These are phyloP conservation scores for Climacteris rufus DNA, from an alignment of 2,113 vertebrate genomes.

Conservation along the genomic window DNA sequence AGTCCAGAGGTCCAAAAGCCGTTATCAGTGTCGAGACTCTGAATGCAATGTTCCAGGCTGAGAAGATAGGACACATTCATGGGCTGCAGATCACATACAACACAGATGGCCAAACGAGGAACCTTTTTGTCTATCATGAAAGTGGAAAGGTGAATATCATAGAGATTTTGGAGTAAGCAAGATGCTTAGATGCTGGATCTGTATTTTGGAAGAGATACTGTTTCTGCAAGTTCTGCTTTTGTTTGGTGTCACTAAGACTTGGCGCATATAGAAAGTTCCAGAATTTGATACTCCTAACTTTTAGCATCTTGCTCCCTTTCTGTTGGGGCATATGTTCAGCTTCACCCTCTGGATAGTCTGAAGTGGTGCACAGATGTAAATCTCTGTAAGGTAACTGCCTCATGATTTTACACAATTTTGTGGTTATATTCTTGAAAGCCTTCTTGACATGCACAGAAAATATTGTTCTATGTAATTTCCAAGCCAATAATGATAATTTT, in stretches of 20 bases:
- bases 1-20: slow-evolving; percentile 84
- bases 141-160: slow-evolving; percentile 75
- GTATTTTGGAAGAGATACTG: not conserved
- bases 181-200: not conserved
- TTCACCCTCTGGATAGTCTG: not conserved
- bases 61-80: slow-evolving; percentile 83
- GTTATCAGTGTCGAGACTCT: slow-evolving; percentile 81
- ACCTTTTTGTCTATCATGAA: slow-evolving; percentile 88
- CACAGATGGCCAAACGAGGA: slow-evolving; percentile 74
- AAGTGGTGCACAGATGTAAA: not conserved
- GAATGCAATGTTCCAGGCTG: slow-evolving; percentile 88
- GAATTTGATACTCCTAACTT: not conserved
- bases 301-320: not conserved
- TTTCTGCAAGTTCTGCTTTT: not conserved
- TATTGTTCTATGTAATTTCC: not conserved
- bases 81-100: slow-evolving; percentile 88
- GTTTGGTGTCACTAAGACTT: not conserved
- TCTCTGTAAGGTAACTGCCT: not conserved
- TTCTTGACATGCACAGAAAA: not conserved
- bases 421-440: not conserved
- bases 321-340: not conserved
- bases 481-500: not conserved
- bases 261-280: not conserved
- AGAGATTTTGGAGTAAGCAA: not conserved
- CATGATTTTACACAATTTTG: not conserved